Base-by-base conservation (phyloP, 2,888 invertebrate species). In the Eupithecia abbreviata region DNA sequence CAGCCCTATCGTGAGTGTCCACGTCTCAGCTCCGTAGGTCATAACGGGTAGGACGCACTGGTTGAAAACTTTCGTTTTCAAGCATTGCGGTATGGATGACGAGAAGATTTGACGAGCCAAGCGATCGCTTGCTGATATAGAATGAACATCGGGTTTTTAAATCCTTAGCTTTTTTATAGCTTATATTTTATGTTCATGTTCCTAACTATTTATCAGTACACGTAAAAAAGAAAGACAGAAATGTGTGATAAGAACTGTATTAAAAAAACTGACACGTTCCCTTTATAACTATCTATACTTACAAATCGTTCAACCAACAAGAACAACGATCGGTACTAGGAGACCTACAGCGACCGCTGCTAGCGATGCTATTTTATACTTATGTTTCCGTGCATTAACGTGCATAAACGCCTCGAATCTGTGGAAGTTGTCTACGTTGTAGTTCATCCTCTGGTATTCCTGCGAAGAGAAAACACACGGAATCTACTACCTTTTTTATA, bases 401-500 rank as follows among this genome's bases (percentile, higher is more conserved):
- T 90, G 90, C 89, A 93, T 86, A 58, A 86, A 94, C 0, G 94
- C 94, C 78, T 92, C 93, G 18, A 94, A 88, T 71, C 91, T 86
- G 2, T 91, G 88, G 15, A 91, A 86, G 0, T 91, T 90, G 15
- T 86, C 90, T 4, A 94, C 91, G 68, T 92, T 91, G 74, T 94
- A 95, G 71, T 90, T 89, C 75, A 92, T 71, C 13, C 88, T 83
- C 66, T 93, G 86, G 77, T 93, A 95, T 89, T 98, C 98, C 67
- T 68, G 67, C 9, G 15, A 42, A 66, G 5, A 41, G 4, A 41
- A 65, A 65, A 62, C 58, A 58, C 3, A 62, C 9, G 9, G 30
- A 30, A 30, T 30, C 30, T 0, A 7, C 13, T 4, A 49, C 49
- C 49, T 13, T 49, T 13, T 49, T 13, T 49, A 49, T 49, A 13